Percentiles rank a stretch among this genome's conserved stretches.
Conservation (phyloP, 2,113 vertebrate species). For the Rhinopomastus cyanomelas region DNA sequence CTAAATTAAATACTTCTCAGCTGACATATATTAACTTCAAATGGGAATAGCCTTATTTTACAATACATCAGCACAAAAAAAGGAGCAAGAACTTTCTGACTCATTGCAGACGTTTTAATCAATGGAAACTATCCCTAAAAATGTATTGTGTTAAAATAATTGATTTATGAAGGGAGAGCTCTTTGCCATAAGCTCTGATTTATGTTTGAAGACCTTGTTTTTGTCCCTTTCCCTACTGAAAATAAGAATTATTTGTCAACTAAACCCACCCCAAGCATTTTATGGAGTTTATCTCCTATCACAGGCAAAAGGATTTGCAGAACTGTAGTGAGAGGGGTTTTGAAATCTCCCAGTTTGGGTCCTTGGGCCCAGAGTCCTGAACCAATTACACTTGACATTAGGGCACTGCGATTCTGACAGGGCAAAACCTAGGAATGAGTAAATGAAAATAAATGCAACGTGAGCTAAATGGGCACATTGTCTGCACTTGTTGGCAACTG, state of each 20-base stretch:
- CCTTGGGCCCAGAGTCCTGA: background rate
- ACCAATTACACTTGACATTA: constrained; percentile 27
- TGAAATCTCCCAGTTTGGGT: background rate
- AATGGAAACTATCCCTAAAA: constrained; percentile 1
- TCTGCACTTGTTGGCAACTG: background rate
- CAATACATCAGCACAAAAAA: background rate
- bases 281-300: background rate
- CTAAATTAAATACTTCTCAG: background rate
- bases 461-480: background rate
- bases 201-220: background rate
- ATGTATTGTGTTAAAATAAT: background rate
- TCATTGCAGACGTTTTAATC: background rate
- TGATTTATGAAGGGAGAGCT: background rate
- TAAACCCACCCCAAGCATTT: constrained; percentile 17
- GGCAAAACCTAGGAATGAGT: background rate
- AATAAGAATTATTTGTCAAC: background rate
- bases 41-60: background rate
- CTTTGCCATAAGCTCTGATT: background rate
- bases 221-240: background rate
- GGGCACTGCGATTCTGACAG: background rate
- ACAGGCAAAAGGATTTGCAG: constrained; percentile 21
- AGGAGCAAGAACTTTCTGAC: background rate
- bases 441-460: background rate
- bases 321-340: constrained; percentile 15
- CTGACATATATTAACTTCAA: background rate